phyloP scores from a whole-genome alignment of 2,888 invertebrate genomes.

The Abscondita cerata region DNA sequence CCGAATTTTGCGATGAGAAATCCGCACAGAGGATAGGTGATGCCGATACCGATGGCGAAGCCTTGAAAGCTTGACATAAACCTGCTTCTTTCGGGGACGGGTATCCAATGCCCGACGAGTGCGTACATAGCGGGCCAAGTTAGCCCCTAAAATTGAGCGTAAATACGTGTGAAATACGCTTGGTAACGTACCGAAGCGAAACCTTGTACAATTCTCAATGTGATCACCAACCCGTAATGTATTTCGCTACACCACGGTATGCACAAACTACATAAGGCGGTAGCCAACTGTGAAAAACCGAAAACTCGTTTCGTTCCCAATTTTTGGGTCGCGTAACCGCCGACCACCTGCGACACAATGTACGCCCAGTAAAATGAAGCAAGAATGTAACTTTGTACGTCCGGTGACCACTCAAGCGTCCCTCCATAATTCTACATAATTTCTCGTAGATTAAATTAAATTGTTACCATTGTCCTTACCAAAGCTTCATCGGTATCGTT shows the following conservation, averaged over 20 bases:
- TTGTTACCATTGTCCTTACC: too few species aligned
- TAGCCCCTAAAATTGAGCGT: conserved; percentile 62
- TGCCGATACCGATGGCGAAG: conserved; percentile 76
- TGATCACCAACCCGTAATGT: conserved; percentile 68
- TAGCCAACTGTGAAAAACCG: conserved; percentile 72
- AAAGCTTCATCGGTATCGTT: conserved; percentile 20
- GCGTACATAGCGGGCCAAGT: conserved; percentile 82
- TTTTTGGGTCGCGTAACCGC: conserved; percentile 73
- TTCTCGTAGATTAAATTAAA: too few species aligned
- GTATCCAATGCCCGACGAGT: conserved; percentile 76
- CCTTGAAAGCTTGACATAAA: conserved; percentile 81
- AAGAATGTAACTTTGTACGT: conserved; percentile 69
- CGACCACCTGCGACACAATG: conserved; percentile 72
- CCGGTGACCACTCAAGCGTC: conserved; percentile 70
- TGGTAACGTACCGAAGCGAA: conserved; percentile 68
- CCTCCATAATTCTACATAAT: conserved; percentile 58
- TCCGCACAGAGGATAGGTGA: conserved; percentile 74
- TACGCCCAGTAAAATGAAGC: conserved; percentile 79
- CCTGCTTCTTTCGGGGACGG: conserved; percentile 71
- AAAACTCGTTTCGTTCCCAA: conserved; percentile 75
- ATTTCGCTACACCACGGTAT: conserved; percentile 70
- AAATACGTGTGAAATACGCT: background rate
- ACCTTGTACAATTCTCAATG: conserved; percentile 70
- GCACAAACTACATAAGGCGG: conserved; percentile 71
- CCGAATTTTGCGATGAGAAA: conserved; percentile 72